Conservation (phyloP, 1,140 invertebrate genomes). For the Ganaspis sp. region DNA sequence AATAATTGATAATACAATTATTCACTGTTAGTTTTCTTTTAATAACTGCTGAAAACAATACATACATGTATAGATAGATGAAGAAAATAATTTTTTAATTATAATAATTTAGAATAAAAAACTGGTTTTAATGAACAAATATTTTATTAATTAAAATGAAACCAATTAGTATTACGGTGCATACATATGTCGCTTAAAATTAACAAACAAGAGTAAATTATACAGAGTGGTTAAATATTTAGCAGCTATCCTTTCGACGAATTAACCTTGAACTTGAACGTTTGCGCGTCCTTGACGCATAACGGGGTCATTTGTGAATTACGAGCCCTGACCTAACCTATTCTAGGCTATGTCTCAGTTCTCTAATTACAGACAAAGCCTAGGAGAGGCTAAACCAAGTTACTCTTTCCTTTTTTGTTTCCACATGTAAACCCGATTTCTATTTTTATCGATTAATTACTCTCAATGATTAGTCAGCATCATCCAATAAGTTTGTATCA, state of each 20-base stretch:
- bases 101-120: too few relatives aligned
- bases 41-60: too few relatives aligned
- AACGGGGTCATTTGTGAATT: conserved; percentile 50
- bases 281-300: conserved; percentile 44
- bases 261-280: conserved; percentile 58
- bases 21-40: too few relatives aligned
- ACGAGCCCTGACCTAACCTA: conserved; percentile 74
- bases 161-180: too few relatives aligned
- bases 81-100: too few relatives aligned
- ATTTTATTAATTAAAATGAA: too few relatives aligned
- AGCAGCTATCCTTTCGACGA: background rate
- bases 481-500: background rate
- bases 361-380: conserved; percentile 72
- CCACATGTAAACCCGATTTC: background rate
- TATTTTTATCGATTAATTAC: conserved; percentile 26
- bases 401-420: conserved; percentile 47
- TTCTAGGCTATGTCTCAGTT: conserved; percentile 75
- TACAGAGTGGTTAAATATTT: background rate
- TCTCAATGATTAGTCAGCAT: conserved; percentile 15
- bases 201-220: too few relatives aligned
- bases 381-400: conserved; percentile 75
- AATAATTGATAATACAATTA: too few relatives aligned
- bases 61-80: too few relatives aligned
- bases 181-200: too few relatives aligned
- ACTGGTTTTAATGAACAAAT: too few relatives aligned